phyloP scores from a whole-genome alignment of 2,888 invertebrate genomes.

The Meteorus cinctellus region DNA sequence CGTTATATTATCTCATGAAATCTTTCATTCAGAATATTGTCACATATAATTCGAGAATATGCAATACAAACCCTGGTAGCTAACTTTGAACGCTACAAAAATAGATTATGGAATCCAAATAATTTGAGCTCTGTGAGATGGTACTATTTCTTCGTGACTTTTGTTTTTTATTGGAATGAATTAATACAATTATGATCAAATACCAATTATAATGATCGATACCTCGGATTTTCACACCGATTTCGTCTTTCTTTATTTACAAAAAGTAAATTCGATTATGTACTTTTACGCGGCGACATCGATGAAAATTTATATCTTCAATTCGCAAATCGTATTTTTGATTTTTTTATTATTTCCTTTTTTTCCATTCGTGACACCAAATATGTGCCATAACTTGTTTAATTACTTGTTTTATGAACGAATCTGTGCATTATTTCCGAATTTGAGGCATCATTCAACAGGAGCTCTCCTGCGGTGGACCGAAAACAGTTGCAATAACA shows the following conservation, averaged over 20 bases:
- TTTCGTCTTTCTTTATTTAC: not conserved
- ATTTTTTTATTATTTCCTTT: not conserved
- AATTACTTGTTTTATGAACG: too few relatives aligned
- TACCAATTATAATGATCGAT: not conserved
- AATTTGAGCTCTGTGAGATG: too few relatives aligned
- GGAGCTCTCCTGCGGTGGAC: not conserved
- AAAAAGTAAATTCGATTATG: slow-evolving; percentile 10
- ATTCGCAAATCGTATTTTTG: not conserved
- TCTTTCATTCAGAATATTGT: too few relatives aligned
- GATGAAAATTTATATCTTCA: not conserved
- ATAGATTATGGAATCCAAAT: too few relatives aligned
- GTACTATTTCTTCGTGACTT: too few relatives aligned
- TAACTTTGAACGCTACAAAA: too few relatives aligned
- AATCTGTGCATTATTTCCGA: too few relatives aligned
- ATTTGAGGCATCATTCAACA: too few relatives aligned
- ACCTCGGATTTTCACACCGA: not conserved
- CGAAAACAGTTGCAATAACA: not conserved
- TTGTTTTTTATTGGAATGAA: slow-evolving; percentile 64
- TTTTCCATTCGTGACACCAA: not conserved
- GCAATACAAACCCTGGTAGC: too few relatives aligned
- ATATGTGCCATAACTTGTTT: too few relatives aligned
- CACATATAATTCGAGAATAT: too few relatives aligned
- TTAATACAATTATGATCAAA: slow-evolving; percentile 54
- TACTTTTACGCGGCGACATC: slow-evolving; percentile 5
- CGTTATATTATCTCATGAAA: too few relatives aligned